Evolutionary conservation across 2,888 invertebrate species (phyloP).

Genomic region (Pseudanteris insignis): DNA sequence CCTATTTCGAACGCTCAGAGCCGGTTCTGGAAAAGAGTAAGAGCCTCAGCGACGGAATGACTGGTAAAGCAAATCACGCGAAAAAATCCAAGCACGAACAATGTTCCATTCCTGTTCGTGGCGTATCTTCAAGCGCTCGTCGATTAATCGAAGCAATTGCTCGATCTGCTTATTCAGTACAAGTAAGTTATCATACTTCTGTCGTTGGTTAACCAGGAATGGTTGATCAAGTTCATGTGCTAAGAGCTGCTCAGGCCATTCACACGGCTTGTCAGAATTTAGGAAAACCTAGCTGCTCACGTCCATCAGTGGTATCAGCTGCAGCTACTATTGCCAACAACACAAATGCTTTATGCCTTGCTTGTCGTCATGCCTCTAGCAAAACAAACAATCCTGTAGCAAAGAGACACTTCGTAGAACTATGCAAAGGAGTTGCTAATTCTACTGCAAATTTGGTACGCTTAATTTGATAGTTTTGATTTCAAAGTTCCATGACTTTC

Average conservation of each 20-base stretch:
- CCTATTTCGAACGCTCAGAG: no score
- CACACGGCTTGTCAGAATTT: conserved; percentile 86
- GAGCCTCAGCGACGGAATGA: conserved; percentile 95
- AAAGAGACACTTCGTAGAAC: conserved; percentile 96
- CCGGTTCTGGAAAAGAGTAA: no score
- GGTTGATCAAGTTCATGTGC: conserved; percentile 88
- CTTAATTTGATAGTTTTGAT: no score
- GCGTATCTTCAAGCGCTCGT: conserved; percentile 88
- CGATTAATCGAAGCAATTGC: conserved; percentile 92
- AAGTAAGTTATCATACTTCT: conserved; percentile 89
- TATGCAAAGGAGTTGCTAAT: conserved; percentile 96
- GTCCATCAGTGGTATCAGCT: conserved; percentile 86
- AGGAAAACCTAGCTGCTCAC: conserved; percentile 75
- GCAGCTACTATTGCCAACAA: conserved; percentile 96
- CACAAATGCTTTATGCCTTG: conserved; percentile 94
- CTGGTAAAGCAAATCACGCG: conserved; percentile 92
- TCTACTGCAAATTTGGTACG: conserved; percentile 86
- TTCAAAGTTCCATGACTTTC: no score
- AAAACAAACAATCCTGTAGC: conserved; percentile 90
- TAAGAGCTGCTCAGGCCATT: conserved; percentile 89
- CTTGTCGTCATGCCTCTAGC: conserved; percentile 91
- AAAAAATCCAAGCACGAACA: conserved; percentile 86
- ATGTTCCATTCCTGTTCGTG: conserved; percentile 84
- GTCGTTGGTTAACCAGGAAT: conserved; percentile 88
- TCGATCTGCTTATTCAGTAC: conserved; percentile 94